Conservation (phyloP, 2,113 vertebrate species). For the Rafetus swinhoei region DNA sequence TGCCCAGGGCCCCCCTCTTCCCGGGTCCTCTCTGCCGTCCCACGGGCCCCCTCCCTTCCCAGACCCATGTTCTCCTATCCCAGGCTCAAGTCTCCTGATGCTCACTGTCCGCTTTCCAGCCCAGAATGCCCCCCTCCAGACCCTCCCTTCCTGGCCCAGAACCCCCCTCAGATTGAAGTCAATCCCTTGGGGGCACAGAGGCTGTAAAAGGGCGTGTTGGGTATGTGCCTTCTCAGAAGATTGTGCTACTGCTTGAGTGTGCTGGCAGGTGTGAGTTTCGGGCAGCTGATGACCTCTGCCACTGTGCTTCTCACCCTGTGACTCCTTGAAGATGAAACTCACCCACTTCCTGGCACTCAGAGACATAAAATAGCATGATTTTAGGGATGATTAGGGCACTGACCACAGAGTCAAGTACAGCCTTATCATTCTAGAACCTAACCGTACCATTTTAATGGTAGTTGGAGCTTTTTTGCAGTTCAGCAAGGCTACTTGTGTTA, state of each 20-base stretch:
- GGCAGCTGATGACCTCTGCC: background rate
- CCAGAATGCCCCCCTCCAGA: too few relatives aligned
- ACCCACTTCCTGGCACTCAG: background rate
- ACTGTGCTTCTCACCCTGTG: background rate
- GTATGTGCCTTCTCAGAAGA: background rate
- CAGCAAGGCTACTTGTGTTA: background rate
- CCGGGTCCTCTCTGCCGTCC: background rate
- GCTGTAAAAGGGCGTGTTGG: background rate
- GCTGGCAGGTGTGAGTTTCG: background rate
- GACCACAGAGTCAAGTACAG: background rate
- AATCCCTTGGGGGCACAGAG: background rate
- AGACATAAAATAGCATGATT: background rate
- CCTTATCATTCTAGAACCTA: background rate
- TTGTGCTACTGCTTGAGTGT: background rate
- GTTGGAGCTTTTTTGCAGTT: background rate
- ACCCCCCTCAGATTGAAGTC: background rate
- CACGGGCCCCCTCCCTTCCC: too few relatives aligned
- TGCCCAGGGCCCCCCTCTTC: background rate
- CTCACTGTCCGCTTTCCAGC: too few relatives aligned
- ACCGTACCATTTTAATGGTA: background rate
- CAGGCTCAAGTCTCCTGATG: too few relatives aligned
- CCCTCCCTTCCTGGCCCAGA: background rate
- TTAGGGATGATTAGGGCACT: background rate
- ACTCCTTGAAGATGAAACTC: background rate
- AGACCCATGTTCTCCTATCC: too few relatives aligned